Conservation (phyloP, 92 coral and sea anemone species). For the Siderastrea siderea region DNA sequence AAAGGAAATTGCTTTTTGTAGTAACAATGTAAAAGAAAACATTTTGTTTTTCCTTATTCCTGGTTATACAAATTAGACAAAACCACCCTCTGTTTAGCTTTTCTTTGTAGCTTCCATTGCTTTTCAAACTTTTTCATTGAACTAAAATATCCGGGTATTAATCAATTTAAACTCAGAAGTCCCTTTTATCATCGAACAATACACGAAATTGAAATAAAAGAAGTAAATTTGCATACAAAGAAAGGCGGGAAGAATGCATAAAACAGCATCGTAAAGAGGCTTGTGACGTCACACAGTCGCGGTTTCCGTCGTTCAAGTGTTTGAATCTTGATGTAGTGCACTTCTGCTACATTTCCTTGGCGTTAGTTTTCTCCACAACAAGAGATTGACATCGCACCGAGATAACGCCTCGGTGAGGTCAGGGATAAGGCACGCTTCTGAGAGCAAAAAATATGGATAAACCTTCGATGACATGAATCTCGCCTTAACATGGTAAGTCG, state of each 20-base stretch:
- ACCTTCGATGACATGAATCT: conserved; percentile 2
- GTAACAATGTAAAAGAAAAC: neutral
- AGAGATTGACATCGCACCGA: conserved; percentile 25
- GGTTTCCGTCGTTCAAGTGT: conserved; percentile 32
- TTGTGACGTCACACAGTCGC: conserved; percentile 45
- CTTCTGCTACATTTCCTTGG: neutral
- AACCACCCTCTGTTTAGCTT: neutral
- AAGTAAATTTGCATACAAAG: conserved; percentile 25
- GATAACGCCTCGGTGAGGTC: conserved; percentile 15
- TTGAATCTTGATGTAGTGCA: conserved; percentile 9
- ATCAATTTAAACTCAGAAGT: neutral
- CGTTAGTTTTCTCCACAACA: conserved; percentile 31
- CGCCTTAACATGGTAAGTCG: conserved; percentile 10
- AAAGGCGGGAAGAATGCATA: conserved; percentile 9
- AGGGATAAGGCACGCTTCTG: conserved; percentile 21
- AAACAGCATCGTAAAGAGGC: conserved; percentile 23
- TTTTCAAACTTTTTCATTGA: neutral
- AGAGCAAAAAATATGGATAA: conserved; percentile 5
- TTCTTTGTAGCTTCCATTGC: neutral
- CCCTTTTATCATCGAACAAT: conserved; percentile 2
- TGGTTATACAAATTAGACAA: neutral
- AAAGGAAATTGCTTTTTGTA: conserved; percentile 24
- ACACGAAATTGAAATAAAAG: neutral
- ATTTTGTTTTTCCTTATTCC: neutral
- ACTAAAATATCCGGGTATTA: neutral